These are phyloP conservation scores for Colletes gigas DNA, from an alignment of 1,140 invertebrate species.

Conservation along the genomic window DNA sequence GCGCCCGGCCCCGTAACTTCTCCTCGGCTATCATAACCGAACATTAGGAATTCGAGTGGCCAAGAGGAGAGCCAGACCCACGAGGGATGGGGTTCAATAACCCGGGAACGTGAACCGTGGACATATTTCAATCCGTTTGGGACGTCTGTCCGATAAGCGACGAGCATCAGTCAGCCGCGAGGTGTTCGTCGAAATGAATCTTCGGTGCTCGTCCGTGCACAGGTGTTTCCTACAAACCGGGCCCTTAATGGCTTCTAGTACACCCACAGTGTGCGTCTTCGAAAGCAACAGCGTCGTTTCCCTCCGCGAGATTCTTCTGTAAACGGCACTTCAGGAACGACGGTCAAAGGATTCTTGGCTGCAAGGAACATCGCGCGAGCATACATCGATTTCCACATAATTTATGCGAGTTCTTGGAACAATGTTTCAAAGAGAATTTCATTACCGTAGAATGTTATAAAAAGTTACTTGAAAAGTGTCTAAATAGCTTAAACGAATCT, in stretches of 20 bases:
- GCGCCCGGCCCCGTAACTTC: slow-evolving; percentile 60
- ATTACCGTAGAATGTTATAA: no score
- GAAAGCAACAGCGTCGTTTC: no score
- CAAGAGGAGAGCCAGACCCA: not conserved
- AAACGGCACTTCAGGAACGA: no score
- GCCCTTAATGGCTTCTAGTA: slow-evolving; percentile 41
- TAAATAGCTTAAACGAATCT: no score
- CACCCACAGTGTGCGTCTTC: slow-evolving; percentile 6
- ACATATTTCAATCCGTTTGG: slow-evolving; percentile 66
- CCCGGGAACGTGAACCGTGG: slow-evolving; percentile 54
- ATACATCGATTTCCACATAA: no score
- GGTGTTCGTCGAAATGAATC: slow-evolving; percentile 63
- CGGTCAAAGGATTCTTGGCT: no score
- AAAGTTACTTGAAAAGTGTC: no score
- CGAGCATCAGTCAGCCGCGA: slow-evolving; percentile 64
- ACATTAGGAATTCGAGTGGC: slow-evolving; percentile 68
- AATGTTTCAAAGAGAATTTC: no score
- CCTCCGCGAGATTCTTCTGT: not conserved
- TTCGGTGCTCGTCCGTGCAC: slow-evolving; percentile 46
- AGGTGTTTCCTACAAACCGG: slow-evolving; percentile 65
- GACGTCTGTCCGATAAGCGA: slow-evolving; percentile 66
- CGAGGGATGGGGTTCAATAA: slow-evolving; percentile 58
- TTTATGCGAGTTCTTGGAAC: no score
- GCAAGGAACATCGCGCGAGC: no score
- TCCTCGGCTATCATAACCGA: slow-evolving; percentile 59